Evolutionary conservation across 2,113 vertebrate genomes (phyloP).

Genomic region (Solea solea): DNA sequence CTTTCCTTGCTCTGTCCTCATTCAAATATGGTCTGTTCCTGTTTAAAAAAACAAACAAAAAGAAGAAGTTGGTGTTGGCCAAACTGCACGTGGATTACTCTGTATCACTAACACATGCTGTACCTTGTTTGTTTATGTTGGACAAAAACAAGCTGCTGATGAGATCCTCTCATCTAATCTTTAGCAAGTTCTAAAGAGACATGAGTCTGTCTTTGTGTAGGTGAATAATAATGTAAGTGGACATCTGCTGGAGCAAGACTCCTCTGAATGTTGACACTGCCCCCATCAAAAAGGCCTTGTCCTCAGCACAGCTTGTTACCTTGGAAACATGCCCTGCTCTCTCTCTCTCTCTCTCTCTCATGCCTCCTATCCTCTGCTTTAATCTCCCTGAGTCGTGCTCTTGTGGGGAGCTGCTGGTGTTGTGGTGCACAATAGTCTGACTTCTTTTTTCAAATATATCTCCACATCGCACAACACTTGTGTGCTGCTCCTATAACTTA

Average conservation of each 20-base stretch:
- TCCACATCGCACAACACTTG: conserved; percentile 18
- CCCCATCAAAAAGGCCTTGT: conserved; percentile 36
- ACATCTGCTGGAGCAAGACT: conserved; percentile 30
- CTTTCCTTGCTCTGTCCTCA: too few relatives aligned
- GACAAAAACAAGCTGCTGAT: background rate
- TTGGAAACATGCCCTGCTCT: conserved; percentile 61
- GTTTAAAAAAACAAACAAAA: too few relatives aligned
- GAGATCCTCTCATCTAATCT: background rate
- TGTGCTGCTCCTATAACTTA: conserved; percentile 18
- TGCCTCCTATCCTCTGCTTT: conserved; percentile 34
- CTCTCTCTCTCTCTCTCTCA: conserved; percentile 6
- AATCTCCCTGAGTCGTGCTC: conserved; percentile 32
- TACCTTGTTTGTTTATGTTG: too few relatives aligned
- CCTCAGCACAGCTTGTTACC: conserved; percentile 52
- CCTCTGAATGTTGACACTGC: conserved; percentile 33
- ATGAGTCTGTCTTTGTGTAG: conserved; percentile 6
- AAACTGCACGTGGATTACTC: too few relatives aligned
- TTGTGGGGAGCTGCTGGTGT: conserved; percentile 30
- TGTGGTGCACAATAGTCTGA: conserved; percentile 14
- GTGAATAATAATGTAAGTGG: conserved; percentile 42
- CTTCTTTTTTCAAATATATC: background rate
- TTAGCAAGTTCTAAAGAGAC: background rate
- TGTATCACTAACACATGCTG: too few relatives aligned
- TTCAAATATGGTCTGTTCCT: too few relatives aligned
- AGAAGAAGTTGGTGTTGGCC: too few relatives aligned